Conservation (phyloP, 2,113 vertebrate species). For the Protomyctophum bolini region DNA sequence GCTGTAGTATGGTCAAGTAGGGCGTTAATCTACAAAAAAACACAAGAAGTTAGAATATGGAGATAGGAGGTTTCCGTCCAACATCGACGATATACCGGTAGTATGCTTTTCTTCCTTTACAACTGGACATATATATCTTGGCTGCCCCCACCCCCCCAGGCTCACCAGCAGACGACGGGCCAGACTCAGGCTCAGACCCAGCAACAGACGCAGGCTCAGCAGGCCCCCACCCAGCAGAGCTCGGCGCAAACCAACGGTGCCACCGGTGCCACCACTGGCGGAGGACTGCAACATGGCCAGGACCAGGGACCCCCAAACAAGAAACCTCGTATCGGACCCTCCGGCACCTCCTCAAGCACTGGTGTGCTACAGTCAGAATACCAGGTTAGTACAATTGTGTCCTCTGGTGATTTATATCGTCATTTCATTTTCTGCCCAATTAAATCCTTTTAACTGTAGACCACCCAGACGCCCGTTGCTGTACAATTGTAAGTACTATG, state of each 20-base stretch:
- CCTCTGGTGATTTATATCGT: no score
- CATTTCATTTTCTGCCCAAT: no score
- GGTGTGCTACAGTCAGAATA: constrained; percentile 92
- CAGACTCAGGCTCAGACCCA: constrained; percentile 84
- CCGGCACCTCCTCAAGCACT: constrained; percentile 88
- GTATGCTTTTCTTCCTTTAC: no score
- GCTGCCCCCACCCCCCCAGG: constrained; percentile 78
- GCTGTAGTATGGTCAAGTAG: no score
- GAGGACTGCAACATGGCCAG: constrained; percentile 88
- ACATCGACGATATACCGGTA: no score
- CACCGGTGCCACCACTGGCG: constrained; percentile 46
- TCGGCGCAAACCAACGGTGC: constrained; percentile 88
- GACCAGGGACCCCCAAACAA: constrained; percentile 93
- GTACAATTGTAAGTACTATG: no score
- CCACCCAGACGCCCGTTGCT: no score
- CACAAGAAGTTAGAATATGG: no score
- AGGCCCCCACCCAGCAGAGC: constrained; percentile 85
- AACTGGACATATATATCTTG: background rate
- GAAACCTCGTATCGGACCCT: constrained; percentile 92
- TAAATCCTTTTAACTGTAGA: no score
- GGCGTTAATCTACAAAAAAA: no score
- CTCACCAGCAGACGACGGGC: constrained; percentile 88
- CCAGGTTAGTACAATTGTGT: constrained; percentile 81
- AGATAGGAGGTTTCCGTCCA: no score
- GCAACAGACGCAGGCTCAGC: constrained; percentile 73